Conservation (phyloP, 1,140 invertebrate genomes). For the Littorina saxatilis region DNA sequence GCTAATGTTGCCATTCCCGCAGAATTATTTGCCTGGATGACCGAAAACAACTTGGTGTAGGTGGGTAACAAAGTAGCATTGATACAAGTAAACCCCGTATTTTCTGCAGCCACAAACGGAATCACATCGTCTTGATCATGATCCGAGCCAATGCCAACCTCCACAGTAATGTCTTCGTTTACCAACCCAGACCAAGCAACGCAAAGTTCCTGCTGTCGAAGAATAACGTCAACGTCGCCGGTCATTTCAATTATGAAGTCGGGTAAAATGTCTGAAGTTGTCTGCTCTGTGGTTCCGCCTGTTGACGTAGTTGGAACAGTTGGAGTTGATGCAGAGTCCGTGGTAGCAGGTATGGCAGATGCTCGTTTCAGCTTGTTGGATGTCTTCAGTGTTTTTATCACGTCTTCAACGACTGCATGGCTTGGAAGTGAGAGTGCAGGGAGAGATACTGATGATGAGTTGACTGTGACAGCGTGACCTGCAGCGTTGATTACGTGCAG, state of each 20-base stretch:
- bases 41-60: conserved; percentile 21
- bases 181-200: conserved; percentile 47
- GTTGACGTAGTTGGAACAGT: too few species aligned
- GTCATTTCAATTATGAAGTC: neutral
- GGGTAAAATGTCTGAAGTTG: neutral
- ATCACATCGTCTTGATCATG: neutral
- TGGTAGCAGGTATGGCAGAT: too few species aligned
- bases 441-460: conserved; percentile 38
- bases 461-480: conserved; percentile 34
- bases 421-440: conserved; percentile 47
- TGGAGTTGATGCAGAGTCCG: too few species aligned
- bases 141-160: conserved; percentile 47
- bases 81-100: neutral
- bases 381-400: neutral
- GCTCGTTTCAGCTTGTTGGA: too few species aligned
- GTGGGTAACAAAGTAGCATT: neutral
- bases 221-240: conserved; percentile 35
- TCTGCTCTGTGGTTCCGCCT: too few species aligned
- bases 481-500: conserved; percentile 44
- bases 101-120: neutral
- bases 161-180: conserved; percentile 43
- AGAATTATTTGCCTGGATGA: conserved; percentile 1
- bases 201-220: conserved; percentile 39
- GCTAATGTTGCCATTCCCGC: neutral
- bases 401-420: conserved; percentile 44